Percentiles rank a stretch among this genome's conserved stretches.
Evolutionary conservation across 2,113 vertebrate species (phyloP).

Genomic region (Mormyrus lacerda): DNA sequence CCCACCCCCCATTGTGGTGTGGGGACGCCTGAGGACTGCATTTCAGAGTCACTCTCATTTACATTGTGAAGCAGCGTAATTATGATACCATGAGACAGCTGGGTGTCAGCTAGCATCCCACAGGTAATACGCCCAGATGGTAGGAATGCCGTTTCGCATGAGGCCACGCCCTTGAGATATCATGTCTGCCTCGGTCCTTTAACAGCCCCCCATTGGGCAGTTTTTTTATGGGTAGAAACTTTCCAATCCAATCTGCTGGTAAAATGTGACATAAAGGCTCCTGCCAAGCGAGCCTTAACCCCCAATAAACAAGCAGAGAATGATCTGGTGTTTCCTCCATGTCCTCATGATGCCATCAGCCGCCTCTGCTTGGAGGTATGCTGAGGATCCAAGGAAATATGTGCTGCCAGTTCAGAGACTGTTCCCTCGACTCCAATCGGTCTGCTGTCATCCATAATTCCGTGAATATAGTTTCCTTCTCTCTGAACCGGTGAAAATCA

Average conservation of each 20-base stretch:
- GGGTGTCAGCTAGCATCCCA: not conserved
- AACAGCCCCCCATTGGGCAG: not conserved
- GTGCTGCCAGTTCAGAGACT: not conserved
- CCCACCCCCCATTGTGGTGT: not conserved
- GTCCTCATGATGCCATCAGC: not conserved
- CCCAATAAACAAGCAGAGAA: not conserved
- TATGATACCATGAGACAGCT: not conserved
- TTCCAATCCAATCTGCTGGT: not conserved
- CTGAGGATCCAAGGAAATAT: not conserved
- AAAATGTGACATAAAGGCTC: not conserved
- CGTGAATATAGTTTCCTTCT: not conserved
- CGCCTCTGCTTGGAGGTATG: not conserved
- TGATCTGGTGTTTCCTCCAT: not conserved
- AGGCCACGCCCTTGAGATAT: not conserved
- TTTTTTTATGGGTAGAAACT: no score
- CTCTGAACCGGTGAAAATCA: constrained; percentile 33
- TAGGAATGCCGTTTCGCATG: not conserved
- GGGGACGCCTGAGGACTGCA: not conserved
- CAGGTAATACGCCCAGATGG: not conserved
- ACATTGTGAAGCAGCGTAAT: not conserved
- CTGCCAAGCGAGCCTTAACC: not conserved
- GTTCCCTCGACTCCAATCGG: not conserved
- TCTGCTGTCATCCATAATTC: not conserved
- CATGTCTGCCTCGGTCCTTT: not conserved
- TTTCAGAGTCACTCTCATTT: not conserved